Base-by-base conservation (phyloP, 2,797 vertebrate genomes). In the Serranus cabrilla region DNA sequence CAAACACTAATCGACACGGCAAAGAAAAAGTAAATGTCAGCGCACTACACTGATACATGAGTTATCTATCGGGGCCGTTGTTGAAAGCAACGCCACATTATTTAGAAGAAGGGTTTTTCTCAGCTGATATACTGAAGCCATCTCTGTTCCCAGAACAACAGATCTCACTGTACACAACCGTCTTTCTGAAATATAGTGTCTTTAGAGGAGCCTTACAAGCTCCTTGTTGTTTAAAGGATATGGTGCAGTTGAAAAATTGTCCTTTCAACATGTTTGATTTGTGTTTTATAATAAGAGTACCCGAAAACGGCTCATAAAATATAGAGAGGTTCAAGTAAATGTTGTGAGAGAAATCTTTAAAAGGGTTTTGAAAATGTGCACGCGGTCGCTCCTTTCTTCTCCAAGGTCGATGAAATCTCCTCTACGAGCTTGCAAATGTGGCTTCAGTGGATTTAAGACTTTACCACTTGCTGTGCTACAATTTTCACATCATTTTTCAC, bases 81-180 rank as follows among this genome's bases (percentile, higher is more conserved):
- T 17, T 8, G 10, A 54, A 62, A 47, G 42, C 0, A 3, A 34
- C 51, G 27, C 21, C 54, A 47, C 14, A 25, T 49, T 46, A 43
- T 66, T 55, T n/a, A 34, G 17, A 51, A 27, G 46, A 51, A 46
- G 20, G 54, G 37, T 74, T 77, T 74, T 74, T 72, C 78, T 82
- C 68, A 70, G 64, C 58, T 85, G 76, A 80, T 82, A 65, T 65
- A 66, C 31, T 34, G 57, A 70, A 70, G 51, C 68, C 62, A 68
- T 77, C 78, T 78, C 61, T 76, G 67, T 72, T 58, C 67, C 70
- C 74, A 61, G 43, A 65, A 71, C 80, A 73, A 57, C 77, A 73
- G 71, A 69, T 81, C 60, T 23, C 21, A 51, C 21, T 20, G 59
- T n/a, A 63, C 73, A 78, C 49, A 55, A 37, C 20, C 27, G 37